Evolutionary conservation across 2,888 invertebrate genomes (phyloP).

Genomic region (Plemyria rubiginata): DNA sequence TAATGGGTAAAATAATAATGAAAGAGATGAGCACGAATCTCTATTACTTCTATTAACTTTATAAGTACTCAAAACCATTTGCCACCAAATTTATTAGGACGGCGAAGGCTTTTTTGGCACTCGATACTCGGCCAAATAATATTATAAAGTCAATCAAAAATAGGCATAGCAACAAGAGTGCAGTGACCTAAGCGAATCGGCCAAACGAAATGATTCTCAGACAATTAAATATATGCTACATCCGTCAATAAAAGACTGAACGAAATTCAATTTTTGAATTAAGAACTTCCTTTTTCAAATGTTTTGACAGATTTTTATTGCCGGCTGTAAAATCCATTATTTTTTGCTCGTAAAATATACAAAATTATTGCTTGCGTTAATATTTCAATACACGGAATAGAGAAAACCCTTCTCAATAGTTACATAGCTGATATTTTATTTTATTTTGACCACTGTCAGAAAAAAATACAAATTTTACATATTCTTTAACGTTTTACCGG

Average conservation of each 20-base stretch:
- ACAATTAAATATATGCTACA: constrained; percentile 25
- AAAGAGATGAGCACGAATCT: too few relatives aligned
- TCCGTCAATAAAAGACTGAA: constrained; percentile 29
- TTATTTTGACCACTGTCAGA: too few relatives aligned
- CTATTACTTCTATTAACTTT: too few relatives aligned
- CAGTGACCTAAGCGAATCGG: constrained; percentile 27
- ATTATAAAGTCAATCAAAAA: not conserved
- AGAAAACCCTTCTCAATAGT: too few relatives aligned
- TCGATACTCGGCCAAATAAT: not conserved
- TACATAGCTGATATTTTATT: too few relatives aligned
- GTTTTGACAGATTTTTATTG: constrained; percentile 18
- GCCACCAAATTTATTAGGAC: not conserved
- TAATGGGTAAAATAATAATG: too few relatives aligned
- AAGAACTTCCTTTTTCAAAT: constrained; percentile 14
- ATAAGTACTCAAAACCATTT: too few relatives aligned
- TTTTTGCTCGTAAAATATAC: not conserved
- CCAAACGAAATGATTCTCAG: constrained; percentile 16
- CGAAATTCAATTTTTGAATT: constrained; percentile 22
- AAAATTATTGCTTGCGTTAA: not conserved
- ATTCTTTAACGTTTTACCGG: too few relatives aligned
- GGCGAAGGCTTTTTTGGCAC: not conserved
- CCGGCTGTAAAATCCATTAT: constrained; percentile 1
- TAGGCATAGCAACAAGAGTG: constrained; percentile 9
- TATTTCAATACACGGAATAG: too few relatives aligned
- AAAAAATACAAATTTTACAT: too few relatives aligned